Evolutionary conservation across 2,888 invertebrate species (phyloP).

Genomic region (Papilio gigon): DNA sequence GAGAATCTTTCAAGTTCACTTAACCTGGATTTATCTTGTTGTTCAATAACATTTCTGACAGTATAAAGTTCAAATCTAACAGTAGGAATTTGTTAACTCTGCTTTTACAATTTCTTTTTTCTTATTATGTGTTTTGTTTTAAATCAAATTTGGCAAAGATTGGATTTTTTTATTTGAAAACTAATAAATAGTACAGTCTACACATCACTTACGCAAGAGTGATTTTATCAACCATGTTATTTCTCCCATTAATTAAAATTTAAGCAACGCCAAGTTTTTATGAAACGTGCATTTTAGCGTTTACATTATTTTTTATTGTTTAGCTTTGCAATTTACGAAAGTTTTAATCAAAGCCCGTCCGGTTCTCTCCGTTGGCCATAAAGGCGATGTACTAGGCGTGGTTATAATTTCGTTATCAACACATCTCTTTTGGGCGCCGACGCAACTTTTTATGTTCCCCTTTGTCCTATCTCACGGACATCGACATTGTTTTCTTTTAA

Average conservation of each 20-base stretch:
- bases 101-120: background rate
- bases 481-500: slow-evolving; percentile 60
- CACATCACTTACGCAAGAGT: background rate
- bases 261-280: background rate
- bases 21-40: slow-evolving; percentile 20
- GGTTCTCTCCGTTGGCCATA: slow-evolving; percentile 38
- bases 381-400: slow-evolving; percentile 44
- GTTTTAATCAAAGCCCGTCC: slow-evolving; percentile 32
- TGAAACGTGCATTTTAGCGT: background rate
- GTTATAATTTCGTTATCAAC: slow-evolving; percentile 69
- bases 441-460: slow-evolving; percentile 59
- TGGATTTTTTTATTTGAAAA: no score
- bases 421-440: slow-evolving; percentile 61
- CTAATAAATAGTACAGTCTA: no score
- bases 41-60: background rate
- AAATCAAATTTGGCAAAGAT: background rate
- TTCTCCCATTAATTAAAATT: background rate
- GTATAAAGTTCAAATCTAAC: background rate
- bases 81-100: background rate
- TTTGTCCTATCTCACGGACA: slow-evolving; percentile 57
- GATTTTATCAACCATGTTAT: background rate
- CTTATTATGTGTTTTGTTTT: background rate
- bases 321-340: slow-evolving; percentile 20
- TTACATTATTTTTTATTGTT: background rate
- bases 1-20: slow-evolving; percentile 36